phyloP scores from a whole-genome alignment of 1,140 invertebrate species.

The Gonioctena quinquepunctata region DNA sequence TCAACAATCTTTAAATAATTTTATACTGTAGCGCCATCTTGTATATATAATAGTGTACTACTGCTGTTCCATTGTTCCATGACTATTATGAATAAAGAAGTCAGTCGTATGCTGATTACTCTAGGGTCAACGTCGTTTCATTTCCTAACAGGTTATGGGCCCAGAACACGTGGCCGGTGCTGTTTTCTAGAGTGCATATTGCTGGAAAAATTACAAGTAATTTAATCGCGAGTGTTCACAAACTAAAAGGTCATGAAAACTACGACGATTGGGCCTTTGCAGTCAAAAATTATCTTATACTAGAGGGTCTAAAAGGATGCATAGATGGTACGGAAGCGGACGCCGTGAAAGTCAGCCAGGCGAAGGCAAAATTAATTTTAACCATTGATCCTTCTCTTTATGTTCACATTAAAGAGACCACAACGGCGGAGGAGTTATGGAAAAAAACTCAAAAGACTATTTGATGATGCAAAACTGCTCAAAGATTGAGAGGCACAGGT shows the following conservation, averaged over 20 bases:
- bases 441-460: constrained; percentile 18
- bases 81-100: no score
- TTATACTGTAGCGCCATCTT: no score
- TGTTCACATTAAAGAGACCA: constrained; percentile 25
- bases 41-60: no score
- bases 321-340: constrained; percentile 29
- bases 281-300: constrained; percentile 34
- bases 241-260: constrained; percentile 33
- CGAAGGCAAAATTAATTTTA: constrained; percentile 32
- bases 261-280: constrained; percentile 39
- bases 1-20: no score
- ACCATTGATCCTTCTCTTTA: constrained; percentile 28
- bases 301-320: constrained; percentile 35
- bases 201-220: no score
- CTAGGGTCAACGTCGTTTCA: no score
- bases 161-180: no score
- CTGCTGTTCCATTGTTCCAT: no score
- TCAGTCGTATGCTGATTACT: no score
- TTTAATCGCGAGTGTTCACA: constrained; percentile 34
- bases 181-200: no score
- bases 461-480: constrained; percentile 21
- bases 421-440: constrained; percentile 18
- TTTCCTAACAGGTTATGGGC: neutral
- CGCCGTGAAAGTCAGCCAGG: constrained; percentile 13
- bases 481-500: constrained; percentile 33